phyloP scores from a whole-genome alignment of 1,140 invertebrate species.

The Zaprionus vittiger region DNA sequence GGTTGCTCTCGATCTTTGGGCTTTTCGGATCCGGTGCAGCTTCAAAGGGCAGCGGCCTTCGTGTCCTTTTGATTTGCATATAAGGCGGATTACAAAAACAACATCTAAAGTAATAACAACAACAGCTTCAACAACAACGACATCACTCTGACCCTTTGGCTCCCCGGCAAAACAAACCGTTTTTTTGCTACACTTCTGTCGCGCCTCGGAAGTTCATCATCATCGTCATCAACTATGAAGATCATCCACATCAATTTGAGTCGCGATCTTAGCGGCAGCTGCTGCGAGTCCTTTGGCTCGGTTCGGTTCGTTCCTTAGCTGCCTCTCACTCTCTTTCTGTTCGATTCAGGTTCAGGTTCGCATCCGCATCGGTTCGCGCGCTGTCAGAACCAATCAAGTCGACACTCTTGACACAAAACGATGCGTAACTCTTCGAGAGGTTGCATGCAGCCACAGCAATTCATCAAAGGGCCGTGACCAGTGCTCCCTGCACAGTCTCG shows the following conservation, averaged over 20 bases:
- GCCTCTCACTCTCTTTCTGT: too few relatives aligned
- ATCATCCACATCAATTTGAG: conserved; percentile 48
- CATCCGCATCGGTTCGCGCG: conserved; percentile 62
- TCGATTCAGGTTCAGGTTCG: conserved; percentile 35
- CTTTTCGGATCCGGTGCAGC: conserved; percentile 39
- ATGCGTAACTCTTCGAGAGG: conserved; percentile 81
- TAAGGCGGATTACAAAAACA: conserved; percentile 39
- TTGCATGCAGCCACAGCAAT: conserved; percentile 36
- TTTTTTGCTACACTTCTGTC: conserved; percentile 77
- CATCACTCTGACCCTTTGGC: conserved; percentile 63
- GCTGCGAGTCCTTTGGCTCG: conserved; percentile 44
- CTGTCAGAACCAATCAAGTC: conserved; percentile 81
- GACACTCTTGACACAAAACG: conserved; percentile 80
- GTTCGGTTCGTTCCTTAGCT: neutral
- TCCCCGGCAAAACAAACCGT: conserved; percentile 69
- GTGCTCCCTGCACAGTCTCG: conserved; percentile 45
- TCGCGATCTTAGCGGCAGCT: conserved; percentile 66
- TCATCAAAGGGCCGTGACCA: conserved; percentile 76
- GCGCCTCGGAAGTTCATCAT: conserved; percentile 63
- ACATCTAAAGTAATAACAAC: too few relatives aligned
- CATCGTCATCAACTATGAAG: conserved; percentile 41
- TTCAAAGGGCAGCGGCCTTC: conserved; percentile 51
- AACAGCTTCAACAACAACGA: conserved; percentile 21
- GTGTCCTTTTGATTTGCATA: conserved; percentile 72
- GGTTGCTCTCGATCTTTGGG: conserved; percentile 33